Percentiles rank a stretch among this genome's conserved stretches.
Conservation (phyloP, 2,113 vertebrate genomes). For the Collichthys lucidus region DNA sequence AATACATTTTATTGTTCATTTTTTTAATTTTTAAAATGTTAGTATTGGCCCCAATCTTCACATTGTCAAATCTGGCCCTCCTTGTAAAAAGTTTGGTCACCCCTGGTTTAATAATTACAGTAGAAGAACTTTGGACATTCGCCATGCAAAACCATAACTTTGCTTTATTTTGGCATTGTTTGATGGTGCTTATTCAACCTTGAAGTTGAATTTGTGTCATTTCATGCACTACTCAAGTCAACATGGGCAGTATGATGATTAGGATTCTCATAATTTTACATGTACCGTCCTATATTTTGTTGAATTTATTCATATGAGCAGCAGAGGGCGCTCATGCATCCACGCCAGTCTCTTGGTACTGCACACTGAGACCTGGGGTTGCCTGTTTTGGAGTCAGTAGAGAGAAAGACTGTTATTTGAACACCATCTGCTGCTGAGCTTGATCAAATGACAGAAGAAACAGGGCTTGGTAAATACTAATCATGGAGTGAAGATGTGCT, state of each 20-base stretch:
- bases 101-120: too few relatives aligned
- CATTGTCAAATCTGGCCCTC: too few relatives aligned
- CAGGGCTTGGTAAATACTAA: neutral
- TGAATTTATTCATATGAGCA: neutral
- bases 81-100: too few relatives aligned
- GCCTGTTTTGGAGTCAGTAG: neutral
- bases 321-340: neutral
- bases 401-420: neutral
- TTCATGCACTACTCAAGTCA: too few relatives aligned
- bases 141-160: neutral
- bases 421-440: constrained; percentile 31
- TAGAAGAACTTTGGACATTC: neutral
- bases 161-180: neutral
- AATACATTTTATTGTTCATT: too few relatives aligned
- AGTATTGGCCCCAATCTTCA: too few relatives aligned
- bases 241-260: too few relatives aligned
- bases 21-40: too few relatives aligned
- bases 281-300: neutral
- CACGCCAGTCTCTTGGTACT: neutral
- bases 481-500: neutral
- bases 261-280: neutral
- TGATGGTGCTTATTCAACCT: neutral
- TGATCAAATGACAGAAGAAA: neutral
- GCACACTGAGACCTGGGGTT: neutral
- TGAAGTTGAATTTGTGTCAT: neutral